phyloP scores from a whole-genome alignment of 2,797 vertebrate species.

The Oreochromis grahami region DNA sequence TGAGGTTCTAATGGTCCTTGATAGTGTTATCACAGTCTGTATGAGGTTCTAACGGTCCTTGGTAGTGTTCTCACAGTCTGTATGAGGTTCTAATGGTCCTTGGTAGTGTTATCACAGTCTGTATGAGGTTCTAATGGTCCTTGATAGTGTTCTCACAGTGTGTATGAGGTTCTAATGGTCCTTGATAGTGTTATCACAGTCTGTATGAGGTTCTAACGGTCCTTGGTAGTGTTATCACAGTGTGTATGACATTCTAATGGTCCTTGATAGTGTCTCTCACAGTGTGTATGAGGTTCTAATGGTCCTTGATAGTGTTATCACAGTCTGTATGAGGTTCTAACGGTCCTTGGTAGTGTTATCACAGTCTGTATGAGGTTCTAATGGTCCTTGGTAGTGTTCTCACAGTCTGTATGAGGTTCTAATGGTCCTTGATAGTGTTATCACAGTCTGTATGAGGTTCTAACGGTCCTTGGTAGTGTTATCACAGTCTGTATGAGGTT shows the following conservation, averaged over 20 bases:
- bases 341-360: accelerated
- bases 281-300: accelerated
- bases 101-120: no score
- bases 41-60: no score
- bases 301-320: accelerated
- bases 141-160: accelerated
- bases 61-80: no score
- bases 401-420: no score
- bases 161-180: no score
- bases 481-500: accelerated
- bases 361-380: accelerated
- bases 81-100: no score
- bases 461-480: no score
- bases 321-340: accelerated
- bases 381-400: accelerated
- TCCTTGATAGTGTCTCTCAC: accelerated
- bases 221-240: accelerated
- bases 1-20: no score
- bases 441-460: no score
- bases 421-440: no score
- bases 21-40: no score
- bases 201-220: background rate
- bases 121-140: accelerated
- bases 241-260: accelerated
- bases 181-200: no score